Evolutionary conservation across 2,113 vertebrate species (phyloP).

Genomic region (Tympanuchus pallidicinctus): DNA sequence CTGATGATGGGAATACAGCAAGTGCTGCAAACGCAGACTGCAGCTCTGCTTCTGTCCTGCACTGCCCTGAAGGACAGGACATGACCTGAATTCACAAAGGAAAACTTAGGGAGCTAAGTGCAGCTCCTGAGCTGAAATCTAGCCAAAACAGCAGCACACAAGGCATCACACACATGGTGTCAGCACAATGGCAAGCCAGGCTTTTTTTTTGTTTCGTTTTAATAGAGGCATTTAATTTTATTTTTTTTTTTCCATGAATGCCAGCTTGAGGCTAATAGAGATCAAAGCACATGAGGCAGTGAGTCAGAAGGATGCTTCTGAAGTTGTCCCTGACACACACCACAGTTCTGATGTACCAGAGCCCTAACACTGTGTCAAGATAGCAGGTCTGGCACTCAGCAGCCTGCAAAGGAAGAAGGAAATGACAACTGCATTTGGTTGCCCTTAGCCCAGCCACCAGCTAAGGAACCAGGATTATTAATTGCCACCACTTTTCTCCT

Average conservation of each 20-base stretch:
- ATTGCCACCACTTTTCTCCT: background rate
- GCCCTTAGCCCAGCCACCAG: background rate
- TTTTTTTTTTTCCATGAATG: background rate
- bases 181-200: background rate
- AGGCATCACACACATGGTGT: background rate
- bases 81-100: background rate
- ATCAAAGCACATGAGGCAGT: background rate
- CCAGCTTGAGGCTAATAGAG: background rate
- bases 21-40: background rate
- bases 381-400: background rate
- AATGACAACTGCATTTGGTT: background rate
- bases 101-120: background rate
- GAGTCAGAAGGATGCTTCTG: background rate
- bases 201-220: background rate
- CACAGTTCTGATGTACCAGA: accelerated
- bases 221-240: too few relatives aligned
- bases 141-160: background rate
- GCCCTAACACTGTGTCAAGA: background rate
- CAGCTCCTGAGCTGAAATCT: background rate
- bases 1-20: accelerated
- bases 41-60: background rate
- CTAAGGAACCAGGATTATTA: background rate
- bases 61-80: background rate
- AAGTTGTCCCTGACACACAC: background rate
- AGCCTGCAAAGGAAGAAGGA: background rate